Evolutionary conservation across 2,113 vertebrate genomes (phyloP).

Genomic region (Rhinoderma darwinii): DNA sequence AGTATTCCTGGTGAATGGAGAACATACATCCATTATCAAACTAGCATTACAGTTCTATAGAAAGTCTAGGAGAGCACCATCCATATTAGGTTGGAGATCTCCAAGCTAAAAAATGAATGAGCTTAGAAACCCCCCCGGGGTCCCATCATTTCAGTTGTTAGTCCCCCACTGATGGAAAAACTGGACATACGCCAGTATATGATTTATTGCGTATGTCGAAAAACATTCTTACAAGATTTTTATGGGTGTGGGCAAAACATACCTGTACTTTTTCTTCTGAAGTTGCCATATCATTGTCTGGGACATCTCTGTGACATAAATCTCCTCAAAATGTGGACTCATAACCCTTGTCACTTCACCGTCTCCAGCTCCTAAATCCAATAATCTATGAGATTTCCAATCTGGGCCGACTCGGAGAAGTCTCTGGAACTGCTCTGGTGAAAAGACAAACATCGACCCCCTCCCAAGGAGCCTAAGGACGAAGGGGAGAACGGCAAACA

Average conservation of each 20-base stretch:
- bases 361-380: constrained; percentile 96
- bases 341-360: constrained; percentile 95
- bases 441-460: constrained; percentile 98
- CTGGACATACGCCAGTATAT: neutral
- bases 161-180: too few species aligned
- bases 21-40: too few species aligned
- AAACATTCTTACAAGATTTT: too few species aligned
- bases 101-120: too few species aligned
- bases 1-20: too few species aligned
- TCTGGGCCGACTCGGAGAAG: constrained; percentile 86
- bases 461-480: constrained; percentile 87
- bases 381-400: constrained; percentile 87
- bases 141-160: neutral
- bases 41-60: too few species aligned
- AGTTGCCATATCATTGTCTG: constrained; percentile 97
- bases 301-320: constrained; percentile 93
- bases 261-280: constrained; percentile 93
- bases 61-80: too few species aligned
- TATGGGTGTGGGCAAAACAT: neutral
- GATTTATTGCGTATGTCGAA: too few species aligned
- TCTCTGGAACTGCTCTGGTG: constrained; percentile 87
- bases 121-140: neutral
- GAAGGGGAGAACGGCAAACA: constrained; percentile 58
- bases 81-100: too few species aligned
- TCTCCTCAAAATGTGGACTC: constrained; percentile 90